These are phyloP conservation scores for Onthophagus taurus DNA, from an alignment of 1,140 invertebrate genomes.

Conservation along the genomic window DNA sequence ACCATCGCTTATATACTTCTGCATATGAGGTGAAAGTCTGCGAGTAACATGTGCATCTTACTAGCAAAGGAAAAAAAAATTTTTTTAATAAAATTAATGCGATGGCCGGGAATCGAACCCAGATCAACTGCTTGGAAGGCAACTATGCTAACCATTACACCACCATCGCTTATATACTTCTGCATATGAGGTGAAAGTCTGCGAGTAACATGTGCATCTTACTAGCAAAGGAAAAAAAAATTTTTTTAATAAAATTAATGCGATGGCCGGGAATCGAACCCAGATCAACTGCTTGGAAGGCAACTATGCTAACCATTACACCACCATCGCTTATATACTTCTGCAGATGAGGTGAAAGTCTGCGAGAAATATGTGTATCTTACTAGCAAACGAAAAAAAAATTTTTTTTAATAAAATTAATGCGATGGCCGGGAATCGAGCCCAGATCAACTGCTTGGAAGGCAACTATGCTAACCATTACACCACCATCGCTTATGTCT, in stretches of 20 bases:
- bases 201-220: no score
- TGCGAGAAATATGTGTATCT: no score
- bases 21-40: no score
- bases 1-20: conserved; percentile 14
- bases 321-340: conserved; percentile 15
- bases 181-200: no score
- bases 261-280: conserved; percentile 88
- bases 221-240: no score
- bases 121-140: conserved; percentile 31
- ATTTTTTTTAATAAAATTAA: no score
- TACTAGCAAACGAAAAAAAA: no score
- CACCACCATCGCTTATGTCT: conserved; percentile 19
- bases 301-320: conserved; percentile 25
- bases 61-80: no score
- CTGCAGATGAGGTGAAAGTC: no score
- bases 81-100: conserved; percentile 37
- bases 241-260: conserved; percentile 32
- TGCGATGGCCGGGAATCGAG: no score
- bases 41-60: no score
- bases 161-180: conserved; percentile 14
- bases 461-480: conserved; percentile 25
- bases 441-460: conserved; percentile 22
- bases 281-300: conserved; percentile 36
- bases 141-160: conserved; percentile 25
- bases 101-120: conserved; percentile 88